These are phyloP conservation scores for Thripadectes ignobilis DNA, from an alignment of 2,797 vertebrate genomes.

Conservation along the genomic window DNA sequence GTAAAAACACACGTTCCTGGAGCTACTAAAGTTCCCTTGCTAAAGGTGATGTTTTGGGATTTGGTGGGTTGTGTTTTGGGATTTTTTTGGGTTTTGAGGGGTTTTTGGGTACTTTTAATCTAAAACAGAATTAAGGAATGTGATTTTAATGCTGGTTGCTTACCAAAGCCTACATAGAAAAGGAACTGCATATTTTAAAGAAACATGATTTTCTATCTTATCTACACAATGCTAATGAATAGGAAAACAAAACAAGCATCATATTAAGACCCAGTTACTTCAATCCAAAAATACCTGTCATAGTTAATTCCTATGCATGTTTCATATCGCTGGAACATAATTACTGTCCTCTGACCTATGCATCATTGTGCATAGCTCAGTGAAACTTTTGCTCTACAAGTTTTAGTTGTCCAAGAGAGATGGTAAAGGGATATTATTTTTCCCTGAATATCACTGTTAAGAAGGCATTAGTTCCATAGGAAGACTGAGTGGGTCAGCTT, in stretches of 20 bases:
- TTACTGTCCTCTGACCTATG: not conserved
- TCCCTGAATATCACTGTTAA: not conserved
- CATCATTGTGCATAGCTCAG: not conserved
- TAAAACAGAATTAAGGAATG: not conserved
- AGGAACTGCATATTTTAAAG: not conserved
- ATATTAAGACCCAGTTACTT: not conserved
- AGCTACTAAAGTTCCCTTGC: not conserved
- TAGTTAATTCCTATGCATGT: not conserved
- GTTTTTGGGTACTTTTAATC: not conserved
- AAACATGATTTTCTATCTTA: not conserved
- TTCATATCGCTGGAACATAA: not conserved
- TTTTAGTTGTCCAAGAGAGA: not conserved
- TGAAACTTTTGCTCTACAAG: not conserved
- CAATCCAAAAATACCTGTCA: not conserved
- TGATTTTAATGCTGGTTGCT: not conserved
- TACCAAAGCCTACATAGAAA: not conserved
- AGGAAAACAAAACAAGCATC: not conserved
- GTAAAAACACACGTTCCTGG: not conserved
- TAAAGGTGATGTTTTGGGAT: not conserved
- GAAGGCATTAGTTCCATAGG: not conserved
- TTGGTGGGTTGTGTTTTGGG: no score
- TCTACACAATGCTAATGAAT: not conserved
- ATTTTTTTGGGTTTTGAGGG: not conserved
- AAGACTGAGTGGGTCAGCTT: not conserved
- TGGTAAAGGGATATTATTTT: not conserved